phyloP scores from a whole-genome alignment of 2,888 invertebrate species.

The Pantelozetes paolii region DNA sequence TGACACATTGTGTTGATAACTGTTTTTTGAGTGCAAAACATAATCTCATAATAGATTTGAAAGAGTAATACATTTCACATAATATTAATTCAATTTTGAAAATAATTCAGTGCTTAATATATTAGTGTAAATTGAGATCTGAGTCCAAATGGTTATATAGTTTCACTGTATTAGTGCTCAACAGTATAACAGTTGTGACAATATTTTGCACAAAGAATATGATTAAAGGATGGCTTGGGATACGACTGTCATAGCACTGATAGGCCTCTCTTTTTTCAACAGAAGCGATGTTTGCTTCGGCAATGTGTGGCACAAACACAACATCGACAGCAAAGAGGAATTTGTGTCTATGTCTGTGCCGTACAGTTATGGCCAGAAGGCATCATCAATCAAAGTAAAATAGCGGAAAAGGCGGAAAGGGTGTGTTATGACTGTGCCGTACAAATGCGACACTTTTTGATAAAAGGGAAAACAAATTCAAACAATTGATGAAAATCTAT shows the following conservation, averaged over 20 bases:
- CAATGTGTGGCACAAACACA: slow-evolving; percentile 2
- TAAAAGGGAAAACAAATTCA: slow-evolving; percentile 29
- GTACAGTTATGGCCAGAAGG: slow-evolving; percentile 18
- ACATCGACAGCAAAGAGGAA: not conserved
- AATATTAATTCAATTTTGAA: not conserved
- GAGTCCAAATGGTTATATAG: too few species aligned
- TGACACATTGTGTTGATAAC: not conserved
- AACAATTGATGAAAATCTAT: slow-evolving; percentile 5
- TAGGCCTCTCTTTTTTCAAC: not conserved
- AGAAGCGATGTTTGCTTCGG: not conserved
- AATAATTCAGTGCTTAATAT: not conserved
- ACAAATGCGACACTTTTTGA: slow-evolving; percentile 8
- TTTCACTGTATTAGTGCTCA: not conserved
- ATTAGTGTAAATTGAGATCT: slow-evolving; percentile 19
- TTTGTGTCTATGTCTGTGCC: not conserved
- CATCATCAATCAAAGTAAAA: slow-evolving; percentile 36
- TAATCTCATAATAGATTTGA: not conserved
- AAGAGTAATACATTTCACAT: not conserved
- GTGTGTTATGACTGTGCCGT: slow-evolving; percentile 10
- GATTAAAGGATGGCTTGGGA: slow-evolving; percentile 19
- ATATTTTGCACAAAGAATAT: not conserved
- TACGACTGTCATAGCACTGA: not conserved
- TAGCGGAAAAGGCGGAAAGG: slow-evolving; percentile 36
- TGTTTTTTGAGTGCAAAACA: not conserved
- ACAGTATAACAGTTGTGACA: slow-evolving; percentile 10